These are phyloP conservation scores for Trissoscelio sp. DNA, from an alignment of 2,888 invertebrate genomes.

Conservation along the genomic window DNA sequence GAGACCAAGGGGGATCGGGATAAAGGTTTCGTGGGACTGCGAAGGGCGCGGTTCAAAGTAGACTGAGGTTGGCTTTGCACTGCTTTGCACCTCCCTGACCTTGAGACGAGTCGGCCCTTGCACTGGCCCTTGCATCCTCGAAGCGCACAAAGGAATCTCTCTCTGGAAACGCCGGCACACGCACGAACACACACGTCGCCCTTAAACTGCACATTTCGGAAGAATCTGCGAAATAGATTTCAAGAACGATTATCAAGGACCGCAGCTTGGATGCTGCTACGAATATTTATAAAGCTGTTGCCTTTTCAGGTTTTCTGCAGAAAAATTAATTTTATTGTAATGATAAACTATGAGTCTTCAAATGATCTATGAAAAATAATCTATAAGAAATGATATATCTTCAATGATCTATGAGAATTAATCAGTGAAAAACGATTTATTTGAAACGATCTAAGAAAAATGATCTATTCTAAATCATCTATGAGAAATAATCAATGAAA, in stretches of 20 bases:
- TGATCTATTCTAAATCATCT: no score
- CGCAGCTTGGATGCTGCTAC: constrained; percentile 7
- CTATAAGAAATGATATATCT: no score
- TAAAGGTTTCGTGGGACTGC: constrained; percentile 73
- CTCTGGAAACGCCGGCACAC: constrained; percentile 46
- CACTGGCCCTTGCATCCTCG: constrained; percentile 73
- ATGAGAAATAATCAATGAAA: no score
- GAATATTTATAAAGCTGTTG: neutral
- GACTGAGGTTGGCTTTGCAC: constrained; percentile 77
- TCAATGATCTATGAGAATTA: no score
- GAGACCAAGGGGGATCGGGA: constrained; percentile 1
- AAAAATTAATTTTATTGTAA: no score
- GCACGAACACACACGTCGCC: constrained; percentile 38
- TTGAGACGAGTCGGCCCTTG: constrained; percentile 79
- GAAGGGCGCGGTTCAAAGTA: constrained; percentile 81
- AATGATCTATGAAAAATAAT: no score
- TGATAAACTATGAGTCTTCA: no score
- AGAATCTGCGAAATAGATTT: constrained; percentile 51
- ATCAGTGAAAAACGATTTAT: no score
- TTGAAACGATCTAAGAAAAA: no score
- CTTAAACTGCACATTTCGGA: constrained; percentile 55
- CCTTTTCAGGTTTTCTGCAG: neutral
- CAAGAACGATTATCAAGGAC: constrained; percentile 30
- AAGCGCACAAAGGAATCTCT: constrained; percentile 74
- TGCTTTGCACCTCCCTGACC: constrained; percentile 80